Evolutionary conservation across 2,797 vertebrate species (phyloP).

Genomic region (Malacoraja senta): DNA sequence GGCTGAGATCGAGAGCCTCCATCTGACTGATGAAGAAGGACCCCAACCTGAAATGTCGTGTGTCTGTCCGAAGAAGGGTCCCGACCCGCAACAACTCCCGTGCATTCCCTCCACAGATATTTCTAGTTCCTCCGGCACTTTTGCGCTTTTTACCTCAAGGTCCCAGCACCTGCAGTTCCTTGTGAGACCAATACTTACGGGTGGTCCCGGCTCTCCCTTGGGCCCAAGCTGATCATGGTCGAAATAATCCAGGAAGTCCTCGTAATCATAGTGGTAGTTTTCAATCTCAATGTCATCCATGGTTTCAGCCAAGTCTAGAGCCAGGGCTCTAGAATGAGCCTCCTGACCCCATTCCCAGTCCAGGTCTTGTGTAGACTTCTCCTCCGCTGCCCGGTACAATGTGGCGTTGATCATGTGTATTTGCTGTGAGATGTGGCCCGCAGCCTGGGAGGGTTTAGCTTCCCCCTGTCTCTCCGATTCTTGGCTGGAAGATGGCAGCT

Average conservation of each 20-base stretch:
- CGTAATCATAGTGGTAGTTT: conserved; percentile 77
- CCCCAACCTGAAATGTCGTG: no score
- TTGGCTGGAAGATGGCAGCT: conserved; percentile 48
- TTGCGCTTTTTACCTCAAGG: no score
- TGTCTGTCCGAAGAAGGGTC: no score
- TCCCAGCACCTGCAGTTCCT: no score
- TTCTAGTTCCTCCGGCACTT: no score
- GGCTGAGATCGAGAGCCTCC: no score
- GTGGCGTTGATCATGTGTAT: conserved; percentile 61
- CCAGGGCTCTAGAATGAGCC: conserved; percentile 45
- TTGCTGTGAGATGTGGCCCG: conserved; percentile 48
- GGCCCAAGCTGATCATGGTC: conserved; percentile 72
- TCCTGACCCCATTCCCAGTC: conserved; percentile 59
- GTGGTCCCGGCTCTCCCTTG: conserved; percentile 86
- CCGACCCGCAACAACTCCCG: no score
- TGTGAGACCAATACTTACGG: conserved; percentile 66
- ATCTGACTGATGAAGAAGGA: no score
- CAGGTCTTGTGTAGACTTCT: conserved; percentile 53
- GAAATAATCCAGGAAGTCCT: conserved; percentile 72
- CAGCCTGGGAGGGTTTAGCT: conserved; percentile 42
- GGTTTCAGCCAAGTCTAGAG: conserved; percentile 51
- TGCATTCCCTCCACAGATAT: no score
- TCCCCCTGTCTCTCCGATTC: conserved; percentile 56
- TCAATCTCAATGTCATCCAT: conserved; percentile 64
- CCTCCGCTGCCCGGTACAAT: conserved; percentile 56